Base-by-base conservation (phyloP, 2,888 invertebrate genomes). In the Diarsia mendica region DNA sequence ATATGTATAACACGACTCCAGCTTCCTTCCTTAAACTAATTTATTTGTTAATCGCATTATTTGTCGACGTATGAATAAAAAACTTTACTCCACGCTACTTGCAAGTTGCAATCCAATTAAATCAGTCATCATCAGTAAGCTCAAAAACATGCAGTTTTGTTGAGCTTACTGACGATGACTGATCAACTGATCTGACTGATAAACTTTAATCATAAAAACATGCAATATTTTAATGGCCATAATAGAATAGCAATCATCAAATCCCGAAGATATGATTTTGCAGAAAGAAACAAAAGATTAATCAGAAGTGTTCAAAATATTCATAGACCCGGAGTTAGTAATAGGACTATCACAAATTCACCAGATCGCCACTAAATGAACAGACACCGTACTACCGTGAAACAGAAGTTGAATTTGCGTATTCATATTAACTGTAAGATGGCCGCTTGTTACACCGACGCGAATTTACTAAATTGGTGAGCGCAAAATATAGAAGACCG, bases 371-470 rank as follows among this genome's bases (percentile, higher is more conserved):
- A 89, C 88, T 89, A 91, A 93, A 91, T 90, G 91, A 92, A 89
- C 91, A 91, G 90, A 89, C 90, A 87, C 81, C 18, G 86, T 79
- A 88, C 82, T 84, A 87, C 79, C 81, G 87, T 87, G 89, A 87
- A 91, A 92, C 91, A 91, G 89, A 90, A 91, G 91, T 91, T 87
- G 85, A 90, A 94, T 94, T 94, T 93, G 93, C 93, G 93, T 94
- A 93, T 93, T 93, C 93, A 94, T 93, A n/a, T n/a, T n/a, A 93
- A 92, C 91, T 89, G 88, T 91, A 89, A 92, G 90, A 90, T 83
- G 82, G 76, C 80, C 44, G 80, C 65, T 51, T 70, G 39, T 92
- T 77, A 93, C 91, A 93, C 92, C 83, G 89, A 75, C 5, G 18
- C 18, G 46, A 65, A 55, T 3, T 8, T 39, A 20, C 13, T n/a